Percentiles rank a stretch among this genome's conserved stretches.
Conservation (phyloP, 2,888 invertebrate genomes). For the Leptopterna dolabrata region DNA sequence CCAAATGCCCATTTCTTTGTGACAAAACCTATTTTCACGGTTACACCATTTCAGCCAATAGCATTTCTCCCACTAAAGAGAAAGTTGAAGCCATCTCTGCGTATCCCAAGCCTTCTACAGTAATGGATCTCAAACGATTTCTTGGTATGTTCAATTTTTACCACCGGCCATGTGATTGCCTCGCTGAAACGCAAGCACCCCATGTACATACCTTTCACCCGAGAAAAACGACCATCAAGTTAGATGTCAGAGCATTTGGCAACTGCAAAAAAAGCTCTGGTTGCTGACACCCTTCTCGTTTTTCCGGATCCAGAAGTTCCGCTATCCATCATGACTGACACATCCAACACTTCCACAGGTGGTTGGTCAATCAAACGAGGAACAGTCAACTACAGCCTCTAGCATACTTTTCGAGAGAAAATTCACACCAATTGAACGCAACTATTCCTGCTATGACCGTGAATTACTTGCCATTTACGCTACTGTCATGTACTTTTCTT, state of each 20-base stretch:
- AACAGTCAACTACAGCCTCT: conserved; percentile 50
- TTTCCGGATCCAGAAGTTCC: conserved; percentile 64
- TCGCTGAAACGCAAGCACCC: conserved; percentile 56
- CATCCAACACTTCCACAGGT: conserved; percentile 66
- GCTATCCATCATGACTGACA: conserved; percentile 65
- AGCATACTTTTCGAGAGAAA: conserved; percentile 58
- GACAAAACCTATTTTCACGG: conserved; percentile 53
- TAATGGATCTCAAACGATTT: conserved; percentile 42
- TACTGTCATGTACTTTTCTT: conserved; percentile 49
- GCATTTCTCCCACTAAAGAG: conserved; percentile 48
- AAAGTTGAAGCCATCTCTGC: conserved; percentile 40
- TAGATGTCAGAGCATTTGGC: conserved; percentile 55
- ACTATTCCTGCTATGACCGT: conserved; percentile 55
- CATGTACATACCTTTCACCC: conserved; percentile 28
- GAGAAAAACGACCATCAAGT: conserved; percentile 59
- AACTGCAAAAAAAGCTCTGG: conserved; percentile 62
- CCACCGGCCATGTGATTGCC: conserved; percentile 43
- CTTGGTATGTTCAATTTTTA: conserved; percentile 53
- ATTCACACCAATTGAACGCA: conserved; percentile 37
- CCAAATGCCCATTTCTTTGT: conserved; percentile 32
- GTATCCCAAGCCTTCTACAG: not conserved
- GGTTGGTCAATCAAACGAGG: conserved; percentile 65
- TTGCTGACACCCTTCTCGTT: no score
- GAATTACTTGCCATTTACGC: conserved; percentile 57
- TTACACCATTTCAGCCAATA: conserved; percentile 30